Evolutionary conservation across 2,888 invertebrate genomes (phyloP).

Genomic region (Baccha elongata): DNA sequence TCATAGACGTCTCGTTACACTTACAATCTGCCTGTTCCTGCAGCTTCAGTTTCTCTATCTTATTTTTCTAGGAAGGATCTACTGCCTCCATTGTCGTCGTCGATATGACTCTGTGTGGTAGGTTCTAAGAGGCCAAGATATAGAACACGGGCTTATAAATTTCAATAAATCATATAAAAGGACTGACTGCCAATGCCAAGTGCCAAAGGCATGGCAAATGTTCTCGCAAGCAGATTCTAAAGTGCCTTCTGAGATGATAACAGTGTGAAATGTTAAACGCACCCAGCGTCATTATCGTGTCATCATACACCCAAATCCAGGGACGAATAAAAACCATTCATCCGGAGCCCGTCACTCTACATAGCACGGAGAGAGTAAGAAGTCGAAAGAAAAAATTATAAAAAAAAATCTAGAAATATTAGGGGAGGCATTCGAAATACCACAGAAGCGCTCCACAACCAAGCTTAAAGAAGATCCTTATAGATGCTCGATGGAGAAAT

Average conservation of each 20-base stretch:
- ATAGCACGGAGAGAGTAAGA: background rate
- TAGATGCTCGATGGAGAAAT: no score
- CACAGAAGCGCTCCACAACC: slow-evolving; percentile 30
- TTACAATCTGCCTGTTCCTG: slow-evolving; percentile 38
- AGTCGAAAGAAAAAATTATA: slow-evolving; percentile 17
- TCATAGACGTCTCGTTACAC: slow-evolving; percentile 64
- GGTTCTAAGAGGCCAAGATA: slow-evolving; percentile 16
- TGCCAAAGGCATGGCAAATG: slow-evolving; percentile 49
- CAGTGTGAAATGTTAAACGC: slow-evolving; percentile 61
- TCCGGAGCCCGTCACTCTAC: background rate
- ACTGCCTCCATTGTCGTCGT: no score
- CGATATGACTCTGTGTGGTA: slow-evolving; percentile 10
- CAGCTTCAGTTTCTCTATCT: slow-evolving; percentile 33
- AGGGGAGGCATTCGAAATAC: slow-evolving; percentile 20
- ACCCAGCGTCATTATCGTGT: slow-evolving; percentile 35
- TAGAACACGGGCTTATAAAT: slow-evolving; percentile 46
- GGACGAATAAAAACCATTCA: slow-evolving; percentile 14
- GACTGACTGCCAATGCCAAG: slow-evolving; percentile 66
- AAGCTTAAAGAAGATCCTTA: slow-evolving; percentile 1
- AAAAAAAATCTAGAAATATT: no score
- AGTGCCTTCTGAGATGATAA: slow-evolving; percentile 46
- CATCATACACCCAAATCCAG: slow-evolving; percentile 17
- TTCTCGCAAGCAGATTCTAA: slow-evolving; percentile 51
- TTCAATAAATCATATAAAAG: slow-evolving; percentile 71
- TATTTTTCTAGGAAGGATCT: background rate